Base-by-base conservation (phyloP, 2,888 invertebrate species). In the Hartigia nigra region DNA sequence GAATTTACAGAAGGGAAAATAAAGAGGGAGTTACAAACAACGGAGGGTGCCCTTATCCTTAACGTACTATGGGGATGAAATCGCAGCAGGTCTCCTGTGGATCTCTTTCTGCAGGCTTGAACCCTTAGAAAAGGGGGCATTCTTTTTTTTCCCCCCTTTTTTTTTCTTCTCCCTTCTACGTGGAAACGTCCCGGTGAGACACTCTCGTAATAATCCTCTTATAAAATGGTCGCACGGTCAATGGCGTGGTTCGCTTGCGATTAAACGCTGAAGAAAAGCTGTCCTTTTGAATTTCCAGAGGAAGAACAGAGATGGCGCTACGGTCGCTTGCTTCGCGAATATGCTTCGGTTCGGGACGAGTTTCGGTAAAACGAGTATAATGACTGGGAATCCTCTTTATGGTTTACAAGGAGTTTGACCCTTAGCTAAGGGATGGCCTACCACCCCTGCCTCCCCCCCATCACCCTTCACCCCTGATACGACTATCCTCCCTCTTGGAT, bases 341-440 rank as follows among this genome's bases (percentile, higher is more conserved):
- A 23, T 14, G 74, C 70, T 69, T 69, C 74, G 76, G 76, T 31
- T 35, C 69, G 31, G 79, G 69, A 74, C 74, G 77, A 69, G 82
- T 83, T 81, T 78, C 79, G 82, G 86, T 84, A 86, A 86, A 88
- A 87, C 86, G 87, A 84, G n/a, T 88, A 86, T 89, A 89, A 89
- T 88, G 89, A 89, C 85, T 86, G 87, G 86, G 86, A 90, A 91
- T 91, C 91, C 91, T 89, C 90, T 91, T 91, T 90, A 91, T 90
- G 90, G 90, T 90, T 91, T 90, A 88, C 89, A 89, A 90, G 91
- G 89, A 91, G 88, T 90, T 88, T 88, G 89, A 88, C 89, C 90
- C 88, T 87, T 87, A 81, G 83, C 78, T 79, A 69, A 31, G 74
- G 69, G 77, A 77, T 72, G 77, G 76, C 70, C n/a, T n/a, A n/a